Evolutionary conservation across 1,140 invertebrate species (phyloP), one percentile per base, ranked within the genome.

Genomic region (Liolophura sinensis): DNA sequence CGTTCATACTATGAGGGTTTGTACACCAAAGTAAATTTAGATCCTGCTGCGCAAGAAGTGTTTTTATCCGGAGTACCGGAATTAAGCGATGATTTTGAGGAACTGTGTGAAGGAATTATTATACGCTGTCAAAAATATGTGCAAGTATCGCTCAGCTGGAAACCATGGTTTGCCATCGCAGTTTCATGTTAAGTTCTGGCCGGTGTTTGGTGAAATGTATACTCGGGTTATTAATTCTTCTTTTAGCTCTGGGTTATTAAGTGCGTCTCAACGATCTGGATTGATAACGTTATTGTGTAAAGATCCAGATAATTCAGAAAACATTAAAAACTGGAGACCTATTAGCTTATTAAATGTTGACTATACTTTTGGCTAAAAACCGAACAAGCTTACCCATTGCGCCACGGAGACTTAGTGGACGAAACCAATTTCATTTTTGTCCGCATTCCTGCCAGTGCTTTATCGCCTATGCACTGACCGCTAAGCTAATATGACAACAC

Each of bases 251-350:
- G 51, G 51, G 31, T 16, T 18, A 1, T 54, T 62, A 49, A 49
- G 20, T 24, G 6, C 1, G 3, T n/a, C 48, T 4, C 61, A 62
- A 49, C 16, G 27, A 20, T 24, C 22, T 4, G 31, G 25, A 1
- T 18, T 46, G 6, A 62, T 62, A n/a, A 49, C 48, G 6, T 25
- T 62, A 4, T 5, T 62, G 14, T 46, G 20, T 27, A 62, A 62
- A 52, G 40, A 62, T n/a, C n/a, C n/a, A n/a, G n/a, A n/a, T n/a
- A n/a, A n/a, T n/a, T n/a, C n/a, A n/a, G n/a, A n/a, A n/a, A n/a
- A n/a, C n/a, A n/a, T n/a, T n/a, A n/a, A n/a, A n/a, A n/a, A 62
- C 22, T 62, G 61, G 61, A 15, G 61, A 6, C 61, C 61, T 22
- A 62, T 62, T 11, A 51, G 47, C 20, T 31, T 62, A 15, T 46